These are phyloP conservation scores for Theretra japonica DNA, from an alignment of 2,888 invertebrate genomes.

Conservation along the genomic window DNA sequence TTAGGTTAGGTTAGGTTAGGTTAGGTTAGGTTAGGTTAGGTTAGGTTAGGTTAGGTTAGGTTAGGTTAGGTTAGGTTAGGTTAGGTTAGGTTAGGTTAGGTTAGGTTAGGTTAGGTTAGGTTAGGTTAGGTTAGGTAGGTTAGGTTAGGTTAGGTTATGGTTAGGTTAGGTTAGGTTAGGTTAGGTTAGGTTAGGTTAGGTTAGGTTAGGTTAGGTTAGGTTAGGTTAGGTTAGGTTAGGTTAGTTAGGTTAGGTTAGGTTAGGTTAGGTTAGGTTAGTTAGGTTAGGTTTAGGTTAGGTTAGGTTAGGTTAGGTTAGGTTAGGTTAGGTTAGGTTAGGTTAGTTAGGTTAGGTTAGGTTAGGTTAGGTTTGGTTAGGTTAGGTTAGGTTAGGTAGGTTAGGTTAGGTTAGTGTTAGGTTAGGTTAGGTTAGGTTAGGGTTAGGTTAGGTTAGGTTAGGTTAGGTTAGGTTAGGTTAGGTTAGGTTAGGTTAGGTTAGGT, in stretches of 20 bases:
- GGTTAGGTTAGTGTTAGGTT: conserved; percentile 32
- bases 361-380: conserved; percentile 34
- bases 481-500: conserved; percentile 41
- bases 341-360: conserved; percentile 35
- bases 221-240: conserved; percentile 40
- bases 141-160: conserved; percentile 31
- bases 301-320: conserved; percentile 32
- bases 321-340: conserved; percentile 36
- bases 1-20: conserved; percentile 34
- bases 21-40: conserved; percentile 31
- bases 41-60: conserved; percentile 32
- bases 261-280: conserved; percentile 43
- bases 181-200: conserved; percentile 43
- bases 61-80: conserved; percentile 30
- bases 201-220: conserved; percentile 39
- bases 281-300: conserved; percentile 37
- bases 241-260: conserved; percentile 37
- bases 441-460: conserved; percentile 40
- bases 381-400: conserved; percentile 35
- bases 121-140: conserved; percentile 30
- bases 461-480: conserved; percentile 36
- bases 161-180: conserved; percentile 36
- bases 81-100: conserved; percentile 33
- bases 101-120: conserved; percentile 32
- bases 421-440: conserved; percentile 38